phyloP scores from a whole-genome alignment of 2,797 vertebrate genomes.

The Gephyroberyx darwinii region DNA sequence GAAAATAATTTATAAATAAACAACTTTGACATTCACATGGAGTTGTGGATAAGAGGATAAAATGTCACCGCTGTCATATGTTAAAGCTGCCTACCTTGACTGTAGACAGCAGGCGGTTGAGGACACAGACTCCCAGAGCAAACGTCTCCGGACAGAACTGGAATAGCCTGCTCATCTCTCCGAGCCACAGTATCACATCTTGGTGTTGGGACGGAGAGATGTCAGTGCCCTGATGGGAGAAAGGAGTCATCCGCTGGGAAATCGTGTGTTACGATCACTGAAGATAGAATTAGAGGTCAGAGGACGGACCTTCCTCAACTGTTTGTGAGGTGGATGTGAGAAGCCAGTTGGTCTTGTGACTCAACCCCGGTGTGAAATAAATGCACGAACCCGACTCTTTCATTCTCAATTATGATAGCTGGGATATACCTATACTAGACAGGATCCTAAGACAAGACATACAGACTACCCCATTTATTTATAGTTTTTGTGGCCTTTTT shows the following conservation, averaged over 20 bases:
- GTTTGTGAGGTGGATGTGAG: too few species aligned
- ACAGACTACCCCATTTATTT: too few species aligned
- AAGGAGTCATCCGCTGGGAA: background rate
- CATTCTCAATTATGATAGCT: too few species aligned
- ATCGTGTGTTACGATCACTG: background rate
- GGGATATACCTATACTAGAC: too few species aligned
- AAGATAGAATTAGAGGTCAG: too few species aligned
- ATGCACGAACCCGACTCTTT: too few species aligned
- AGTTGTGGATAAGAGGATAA: background rate
- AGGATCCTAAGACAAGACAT: too few species aligned
- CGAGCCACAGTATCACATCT: constrained; percentile 80
- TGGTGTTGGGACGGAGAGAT: constrained; percentile 76
- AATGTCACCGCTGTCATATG: background rate
- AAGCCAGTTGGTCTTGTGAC: too few species aligned
- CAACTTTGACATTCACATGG: background rate
- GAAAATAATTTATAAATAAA: too few species aligned
- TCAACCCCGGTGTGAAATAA: too few species aligned
- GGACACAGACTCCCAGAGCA: constrained; percentile 79
- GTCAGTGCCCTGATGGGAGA: constrained; percentile 77
- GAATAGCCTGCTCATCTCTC: constrained; percentile 77
- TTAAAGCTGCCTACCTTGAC: constrained; percentile 71
- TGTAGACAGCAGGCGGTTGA: constrained; percentile 80
- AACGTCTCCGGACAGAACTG: constrained; percentile 81
- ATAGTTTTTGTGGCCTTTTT: too few species aligned
- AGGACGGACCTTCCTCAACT: too few species aligned